Percentiles rank a stretch among this genome's conserved stretches.
Conservation (phyloP, 2,888 invertebrate species). For the Ectemnius cavifrons region DNA sequence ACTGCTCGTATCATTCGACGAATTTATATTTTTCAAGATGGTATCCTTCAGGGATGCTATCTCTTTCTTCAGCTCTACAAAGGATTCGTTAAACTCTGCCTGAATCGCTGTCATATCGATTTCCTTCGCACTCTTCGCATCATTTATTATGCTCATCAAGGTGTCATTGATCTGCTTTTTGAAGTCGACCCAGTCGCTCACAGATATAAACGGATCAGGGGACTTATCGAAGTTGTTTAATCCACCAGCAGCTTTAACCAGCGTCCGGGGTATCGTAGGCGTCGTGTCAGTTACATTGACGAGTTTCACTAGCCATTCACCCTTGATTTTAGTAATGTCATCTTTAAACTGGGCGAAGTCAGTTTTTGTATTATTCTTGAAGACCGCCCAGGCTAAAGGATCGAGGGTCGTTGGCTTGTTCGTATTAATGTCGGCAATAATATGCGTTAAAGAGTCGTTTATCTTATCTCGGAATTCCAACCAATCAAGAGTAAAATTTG, state of each 20-base stretch:
- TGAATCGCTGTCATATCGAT: constrained; percentile 46
- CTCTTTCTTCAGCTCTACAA: constrained; percentile 55
- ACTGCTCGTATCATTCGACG: not conserved
- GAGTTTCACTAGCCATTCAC: constrained; percentile 39
- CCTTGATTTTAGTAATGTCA: constrained; percentile 46
- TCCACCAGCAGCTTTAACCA: not conserved
- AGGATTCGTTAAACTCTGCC: constrained; percentile 55
- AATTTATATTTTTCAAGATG: constrained; percentile 10
- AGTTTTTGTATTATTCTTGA: constrained; percentile 43
- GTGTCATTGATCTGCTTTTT: constrained; percentile 60
- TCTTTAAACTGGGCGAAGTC: constrained; percentile 55
- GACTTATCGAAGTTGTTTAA: constrained; percentile 17
- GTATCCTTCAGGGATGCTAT: constrained; percentile 38
- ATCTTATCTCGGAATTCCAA: constrained; percentile 44
- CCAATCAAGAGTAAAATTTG: constrained; percentile 47
- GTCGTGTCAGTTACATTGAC: not conserved
- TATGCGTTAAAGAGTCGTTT: constrained; percentile 42
- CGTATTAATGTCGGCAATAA: constrained; percentile 42
- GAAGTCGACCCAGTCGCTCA: constrained; percentile 53
- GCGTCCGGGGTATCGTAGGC: not conserved
- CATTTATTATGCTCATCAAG: constrained; percentile 47
- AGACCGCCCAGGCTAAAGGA: constrained; percentile 49
- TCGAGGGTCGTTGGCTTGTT: constrained; percentile 48
- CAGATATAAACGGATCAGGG: constrained; percentile 20
- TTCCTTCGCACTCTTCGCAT: constrained; percentile 33